Conservation (phyloP, 2,888 invertebrate species). For the Heliconius aoede region DNA sequence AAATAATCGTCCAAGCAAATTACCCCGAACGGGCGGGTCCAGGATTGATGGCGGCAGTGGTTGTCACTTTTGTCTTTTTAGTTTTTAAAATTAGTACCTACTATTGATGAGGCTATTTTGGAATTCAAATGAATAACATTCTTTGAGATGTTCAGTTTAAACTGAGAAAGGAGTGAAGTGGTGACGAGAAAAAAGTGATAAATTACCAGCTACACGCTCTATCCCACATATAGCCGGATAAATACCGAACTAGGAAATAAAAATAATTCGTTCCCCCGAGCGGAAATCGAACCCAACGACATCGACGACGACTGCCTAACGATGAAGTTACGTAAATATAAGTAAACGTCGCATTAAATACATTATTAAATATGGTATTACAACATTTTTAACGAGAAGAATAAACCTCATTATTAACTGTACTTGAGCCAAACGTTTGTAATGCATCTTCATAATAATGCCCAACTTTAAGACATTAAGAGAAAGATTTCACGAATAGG, state of each 20-base stretch:
- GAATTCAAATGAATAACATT: neutral
- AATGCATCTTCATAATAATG: constrained; percentile 2
- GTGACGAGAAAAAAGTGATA: neutral
- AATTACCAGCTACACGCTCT: neutral
- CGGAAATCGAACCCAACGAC: neutral
- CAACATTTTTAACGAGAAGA: neutral
- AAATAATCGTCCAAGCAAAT: constrained; percentile 78
- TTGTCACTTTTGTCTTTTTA: constrained; percentile 25
- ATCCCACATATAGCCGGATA: neutral
- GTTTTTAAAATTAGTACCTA: constrained; percentile 26
- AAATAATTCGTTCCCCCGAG: neutral
- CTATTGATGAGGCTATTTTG: constrained; percentile 33
- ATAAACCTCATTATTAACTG: neutral
- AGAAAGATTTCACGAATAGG: neutral
- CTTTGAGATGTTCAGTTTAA: neutral
- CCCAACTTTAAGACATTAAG: neutral
- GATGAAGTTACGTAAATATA: neutral
- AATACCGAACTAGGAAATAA: too few relatives aligned
- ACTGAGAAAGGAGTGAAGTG: too few relatives aligned
- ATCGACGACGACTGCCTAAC: neutral
- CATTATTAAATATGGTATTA: neutral
- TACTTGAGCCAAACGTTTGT: neutral
- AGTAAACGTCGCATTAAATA: neutral
- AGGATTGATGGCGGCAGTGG: constrained; percentile 52
- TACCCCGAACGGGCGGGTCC: constrained; percentile 71